These are phyloP conservation scores for Eunapius fragilis DNA, from an alignment of 37 sponge, comb jelly and placozoan species.

Conservation along the genomic window DNA sequence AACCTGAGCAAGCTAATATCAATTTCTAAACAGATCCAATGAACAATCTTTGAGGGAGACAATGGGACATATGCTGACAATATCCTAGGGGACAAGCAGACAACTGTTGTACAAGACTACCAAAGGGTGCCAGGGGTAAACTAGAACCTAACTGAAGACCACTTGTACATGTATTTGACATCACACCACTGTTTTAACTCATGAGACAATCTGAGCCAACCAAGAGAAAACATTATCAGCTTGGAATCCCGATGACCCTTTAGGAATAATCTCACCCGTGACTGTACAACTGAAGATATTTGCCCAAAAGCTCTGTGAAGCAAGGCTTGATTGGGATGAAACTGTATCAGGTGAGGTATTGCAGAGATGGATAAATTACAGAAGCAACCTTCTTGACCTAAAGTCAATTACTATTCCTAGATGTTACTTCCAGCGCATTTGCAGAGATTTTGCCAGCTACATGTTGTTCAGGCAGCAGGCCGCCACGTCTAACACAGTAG, in stretches of 20 bases:
- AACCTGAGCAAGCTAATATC: conserved; percentile 6
- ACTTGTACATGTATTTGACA: not conserved
- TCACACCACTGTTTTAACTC: not conserved
- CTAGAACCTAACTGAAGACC: not conserved
- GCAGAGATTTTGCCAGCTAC: not conserved
- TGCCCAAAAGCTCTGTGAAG: conserved; percentile 15
- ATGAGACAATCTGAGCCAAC: not conserved
- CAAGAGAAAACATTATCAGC: not conserved
- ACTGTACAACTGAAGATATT: conserved; percentile 17
- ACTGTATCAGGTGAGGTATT: conserved; percentile 6
- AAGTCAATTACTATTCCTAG: conserved; percentile 15
- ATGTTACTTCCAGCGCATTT: not conserved
- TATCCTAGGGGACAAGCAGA: not conserved
- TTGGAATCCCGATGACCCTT: not conserved
- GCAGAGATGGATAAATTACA: not conserved
- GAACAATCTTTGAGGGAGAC: not conserved
- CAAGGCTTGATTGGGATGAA: conserved; percentile 25
- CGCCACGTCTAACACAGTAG: no score
- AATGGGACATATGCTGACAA: conserved; percentile 15
- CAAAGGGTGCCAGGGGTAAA: not conserved
- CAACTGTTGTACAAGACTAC: not conserved
- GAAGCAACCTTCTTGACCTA: not conserved
- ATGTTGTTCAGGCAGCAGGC: conserved; percentile 7
- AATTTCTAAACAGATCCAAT: not conserved
- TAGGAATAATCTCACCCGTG: conserved; percentile 11